phyloP scores from a whole-genome alignment of 2,113 vertebrate species.

The Pithys albifrons region DNA sequence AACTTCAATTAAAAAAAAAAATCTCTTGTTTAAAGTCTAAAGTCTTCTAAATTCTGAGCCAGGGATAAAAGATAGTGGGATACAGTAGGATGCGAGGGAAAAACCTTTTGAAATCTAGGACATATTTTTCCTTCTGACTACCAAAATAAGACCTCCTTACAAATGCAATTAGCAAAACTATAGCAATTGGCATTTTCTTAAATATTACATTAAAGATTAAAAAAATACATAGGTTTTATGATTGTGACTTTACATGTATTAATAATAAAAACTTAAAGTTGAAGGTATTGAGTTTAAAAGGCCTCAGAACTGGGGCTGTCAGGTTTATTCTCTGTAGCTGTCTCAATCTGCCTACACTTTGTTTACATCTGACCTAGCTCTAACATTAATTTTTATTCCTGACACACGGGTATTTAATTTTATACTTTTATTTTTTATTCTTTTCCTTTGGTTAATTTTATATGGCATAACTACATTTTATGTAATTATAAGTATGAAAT shows the following conservation, averaged over 20 bases:
- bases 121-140: not conserved
- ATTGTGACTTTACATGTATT: not conserved
- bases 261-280: not conserved
- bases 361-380: not conserved
- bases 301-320: not conserved
- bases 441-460: not conserved
- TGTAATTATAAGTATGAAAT: not conserved
- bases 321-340: not conserved
- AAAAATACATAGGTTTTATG: not conserved
- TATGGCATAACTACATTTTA: not conserved
- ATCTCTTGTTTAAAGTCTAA: not conserved
- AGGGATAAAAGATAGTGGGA: not conserved
- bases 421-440: not conserved
- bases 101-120: not conserved
- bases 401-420: not conserved
- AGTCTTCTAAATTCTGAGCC: not conserved
- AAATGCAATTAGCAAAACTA: not conserved
- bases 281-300: not conserved
- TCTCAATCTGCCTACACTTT: not conserved
- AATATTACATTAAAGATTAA: not conserved
- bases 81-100: not conserved
- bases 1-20: not conserved
- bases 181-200: not conserved
- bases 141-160: not conserved
- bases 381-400: not conserved